These are phyloP conservation scores for Chrysotoxum bicinctum DNA, from an alignment of 2,888 invertebrate species.

Conservation along the genomic window DNA sequence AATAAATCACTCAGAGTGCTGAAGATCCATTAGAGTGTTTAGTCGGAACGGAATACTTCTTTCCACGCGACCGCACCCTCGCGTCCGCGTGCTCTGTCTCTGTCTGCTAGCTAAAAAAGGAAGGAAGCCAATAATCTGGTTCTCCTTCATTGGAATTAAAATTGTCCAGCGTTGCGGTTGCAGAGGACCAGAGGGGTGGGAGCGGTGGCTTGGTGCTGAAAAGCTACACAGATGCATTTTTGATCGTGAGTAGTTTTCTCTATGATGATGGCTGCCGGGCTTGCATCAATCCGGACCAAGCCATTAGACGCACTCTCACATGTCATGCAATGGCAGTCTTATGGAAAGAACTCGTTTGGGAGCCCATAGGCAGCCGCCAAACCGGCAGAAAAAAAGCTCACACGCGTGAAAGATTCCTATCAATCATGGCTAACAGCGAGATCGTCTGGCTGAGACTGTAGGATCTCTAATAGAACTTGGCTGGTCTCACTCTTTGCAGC, in stretches of 20 bases:
- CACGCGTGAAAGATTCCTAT: constrained; percentile 71
- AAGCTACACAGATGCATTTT: constrained; percentile 35
- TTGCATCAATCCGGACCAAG: constrained; percentile 31
- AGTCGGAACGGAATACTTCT: constrained; percentile 54
- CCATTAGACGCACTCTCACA: constrained; percentile 65
- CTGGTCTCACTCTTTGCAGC: background rate
- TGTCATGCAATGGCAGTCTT: constrained; percentile 43
- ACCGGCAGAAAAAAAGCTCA: constrained; percentile 54
- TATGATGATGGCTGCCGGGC: constrained; percentile 58
- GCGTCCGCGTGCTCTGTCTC: background rate
- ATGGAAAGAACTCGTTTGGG: constrained; percentile 39
- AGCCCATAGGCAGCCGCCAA: constrained; percentile 25
- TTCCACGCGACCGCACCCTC: constrained; percentile 1
- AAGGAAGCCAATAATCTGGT: constrained; percentile 57
- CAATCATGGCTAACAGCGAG: constrained; percentile 65
- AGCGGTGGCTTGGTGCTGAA: background rate
- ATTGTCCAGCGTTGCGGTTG: constrained; percentile 41
- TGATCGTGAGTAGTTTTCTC: constrained; percentile 44
- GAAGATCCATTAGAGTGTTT: constrained; percentile 71
- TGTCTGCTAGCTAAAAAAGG: constrained; percentile 30
- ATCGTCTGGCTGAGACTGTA: constrained; percentile 54
- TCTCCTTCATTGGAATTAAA: constrained; percentile 69
- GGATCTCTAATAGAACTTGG: constrained; percentile 52
- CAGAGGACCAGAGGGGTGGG: background rate
- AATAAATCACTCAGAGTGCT: constrained; percentile 78